A percentile compares a stretch with the other conserved stretches of the same genome.
phyloP scores from a whole-genome alignment of 2,797 vertebrate genomes.

The Gambelia wislizenii region DNA sequence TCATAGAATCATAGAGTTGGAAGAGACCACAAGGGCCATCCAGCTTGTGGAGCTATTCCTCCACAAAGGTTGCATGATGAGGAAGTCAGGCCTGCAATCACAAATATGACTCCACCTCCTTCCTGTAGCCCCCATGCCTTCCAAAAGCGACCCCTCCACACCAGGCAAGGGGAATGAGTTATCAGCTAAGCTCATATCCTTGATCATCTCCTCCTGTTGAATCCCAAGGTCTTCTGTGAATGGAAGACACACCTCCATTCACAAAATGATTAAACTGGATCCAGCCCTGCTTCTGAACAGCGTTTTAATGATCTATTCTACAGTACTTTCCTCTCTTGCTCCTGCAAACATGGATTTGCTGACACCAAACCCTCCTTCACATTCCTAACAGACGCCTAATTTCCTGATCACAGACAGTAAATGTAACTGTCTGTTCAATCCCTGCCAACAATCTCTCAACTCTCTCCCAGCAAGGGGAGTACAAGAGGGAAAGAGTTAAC shows the following conservation, averaged over 20 bases:
- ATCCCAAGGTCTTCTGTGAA: neutral
- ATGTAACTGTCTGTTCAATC: neutral
- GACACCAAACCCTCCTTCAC: constrained; percentile 20
- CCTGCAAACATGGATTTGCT: neutral
- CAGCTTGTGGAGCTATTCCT: too few relatives aligned
- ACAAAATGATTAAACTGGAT: neutral
- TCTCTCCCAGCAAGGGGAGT: neutral
- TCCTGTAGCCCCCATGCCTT: too few relatives aligned
- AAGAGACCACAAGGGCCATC: too few relatives aligned
- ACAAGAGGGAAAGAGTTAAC: neutral
- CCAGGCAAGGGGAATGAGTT: too few relatives aligned
- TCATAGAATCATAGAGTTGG: too few relatives aligned
- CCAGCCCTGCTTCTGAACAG: neutral
- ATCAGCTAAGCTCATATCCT: too few relatives aligned
- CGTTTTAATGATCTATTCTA: neutral
- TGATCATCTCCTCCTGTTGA: neutral
- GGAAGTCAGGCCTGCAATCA: neutral
- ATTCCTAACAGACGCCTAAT: constrained; percentile 30
- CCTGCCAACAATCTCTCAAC: constrained; percentile 3
- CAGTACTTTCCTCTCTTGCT: neutral
- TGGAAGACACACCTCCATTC: neutral
- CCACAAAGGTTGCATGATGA: neutral
- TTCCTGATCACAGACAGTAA: constrained; percentile 30
- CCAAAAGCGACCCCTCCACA: too few relatives aligned
- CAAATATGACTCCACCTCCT: neutral